Percentiles rank a stretch among this genome's conserved stretches.
Conservation (phyloP, 2,797 vertebrate species). For the Anomalospiza imberbis region DNA sequence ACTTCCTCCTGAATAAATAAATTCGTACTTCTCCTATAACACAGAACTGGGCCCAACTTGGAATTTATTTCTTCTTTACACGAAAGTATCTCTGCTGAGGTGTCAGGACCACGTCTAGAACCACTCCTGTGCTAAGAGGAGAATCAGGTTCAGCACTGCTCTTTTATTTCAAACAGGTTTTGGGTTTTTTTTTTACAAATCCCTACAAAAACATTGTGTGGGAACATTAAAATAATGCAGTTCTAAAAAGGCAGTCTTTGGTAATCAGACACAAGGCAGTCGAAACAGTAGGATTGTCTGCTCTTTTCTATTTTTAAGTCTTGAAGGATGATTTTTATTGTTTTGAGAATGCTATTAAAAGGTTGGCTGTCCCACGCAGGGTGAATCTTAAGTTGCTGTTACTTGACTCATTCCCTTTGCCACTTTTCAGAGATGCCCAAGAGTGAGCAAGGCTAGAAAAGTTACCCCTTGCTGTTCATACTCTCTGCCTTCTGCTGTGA, state of each 20-base stretch:
- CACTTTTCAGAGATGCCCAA: not conserved
- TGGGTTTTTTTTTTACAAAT: not conserved
- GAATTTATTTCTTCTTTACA: not conserved
- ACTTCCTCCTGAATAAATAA: not conserved
- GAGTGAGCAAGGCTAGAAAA: not conserved
- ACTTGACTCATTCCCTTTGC: not conserved
- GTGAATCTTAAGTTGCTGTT: not conserved
- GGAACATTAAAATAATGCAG: not conserved
- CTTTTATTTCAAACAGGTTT: not conserved
- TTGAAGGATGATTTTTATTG: conserved; percentile 1
- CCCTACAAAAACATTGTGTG: not conserved
- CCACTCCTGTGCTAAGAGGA: not conserved
- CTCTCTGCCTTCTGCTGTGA: not conserved
- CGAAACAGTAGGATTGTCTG: not conserved
- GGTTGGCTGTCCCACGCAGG: not conserved
- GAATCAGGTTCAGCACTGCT: not conserved
- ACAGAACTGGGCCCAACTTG: not conserved
- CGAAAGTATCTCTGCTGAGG: not conserved
- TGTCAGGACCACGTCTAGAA: not conserved
- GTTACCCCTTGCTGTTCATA: not conserved
- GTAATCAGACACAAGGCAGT: not conserved
- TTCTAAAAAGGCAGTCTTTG: not conserved
- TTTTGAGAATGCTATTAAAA: not conserved
- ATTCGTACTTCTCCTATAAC: not conserved
- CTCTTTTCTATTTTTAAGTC: not conserved